phyloP scores from a whole-genome alignment of 1,140 invertebrate genomes.

The Diabrotica virgifera region DNA sequence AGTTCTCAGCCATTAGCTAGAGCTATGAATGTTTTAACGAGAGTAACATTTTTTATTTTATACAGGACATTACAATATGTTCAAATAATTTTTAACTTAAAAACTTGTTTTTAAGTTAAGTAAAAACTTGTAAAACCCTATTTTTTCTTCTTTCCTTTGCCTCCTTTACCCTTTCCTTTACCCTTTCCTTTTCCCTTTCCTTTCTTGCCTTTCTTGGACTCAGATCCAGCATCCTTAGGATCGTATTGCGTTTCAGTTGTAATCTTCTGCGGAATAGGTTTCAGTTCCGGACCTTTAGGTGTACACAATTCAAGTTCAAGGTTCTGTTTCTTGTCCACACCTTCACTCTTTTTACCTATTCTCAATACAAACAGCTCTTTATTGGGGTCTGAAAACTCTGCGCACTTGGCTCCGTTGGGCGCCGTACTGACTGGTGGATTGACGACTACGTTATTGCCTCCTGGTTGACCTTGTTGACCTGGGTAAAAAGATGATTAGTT shows the following conservation, averaged over 20 bases:
- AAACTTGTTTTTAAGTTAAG: too few relatives aligned
- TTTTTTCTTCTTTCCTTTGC: constrained; percentile 4
- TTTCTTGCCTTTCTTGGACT: constrained; percentile 15
- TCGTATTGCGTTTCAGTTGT: constrained; percentile 47
- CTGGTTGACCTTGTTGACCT: background rate
- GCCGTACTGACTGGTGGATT: constrained; percentile 39
- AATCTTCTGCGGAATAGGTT: constrained; percentile 42
- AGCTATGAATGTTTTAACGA: too few relatives aligned
- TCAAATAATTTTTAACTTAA: too few relatives aligned
- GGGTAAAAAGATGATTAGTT: background rate
- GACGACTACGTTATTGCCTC: constrained; percentile 36
- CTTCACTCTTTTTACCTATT: constrained; percentile 44
- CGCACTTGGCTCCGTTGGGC: constrained; percentile 40
- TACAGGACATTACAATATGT: too few relatives aligned
- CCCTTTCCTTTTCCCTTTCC: constrained; percentile 29
- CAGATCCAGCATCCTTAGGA: constrained; percentile 26
- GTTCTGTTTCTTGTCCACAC: constrained; percentile 45
- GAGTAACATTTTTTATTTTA: too few relatives aligned
- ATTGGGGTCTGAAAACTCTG: constrained; percentile 46
- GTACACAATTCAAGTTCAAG: constrained; percentile 48
- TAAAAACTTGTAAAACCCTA: background rate
- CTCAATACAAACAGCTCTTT: constrained; percentile 47
- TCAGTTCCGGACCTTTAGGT: constrained; percentile 44
- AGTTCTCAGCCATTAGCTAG: too few relatives aligned
- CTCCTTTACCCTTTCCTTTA: constrained; percentile 26